Evolutionary conservation across 2,113 vertebrate genomes (phyloP).

Genomic region (Riparia riparia): DNA sequence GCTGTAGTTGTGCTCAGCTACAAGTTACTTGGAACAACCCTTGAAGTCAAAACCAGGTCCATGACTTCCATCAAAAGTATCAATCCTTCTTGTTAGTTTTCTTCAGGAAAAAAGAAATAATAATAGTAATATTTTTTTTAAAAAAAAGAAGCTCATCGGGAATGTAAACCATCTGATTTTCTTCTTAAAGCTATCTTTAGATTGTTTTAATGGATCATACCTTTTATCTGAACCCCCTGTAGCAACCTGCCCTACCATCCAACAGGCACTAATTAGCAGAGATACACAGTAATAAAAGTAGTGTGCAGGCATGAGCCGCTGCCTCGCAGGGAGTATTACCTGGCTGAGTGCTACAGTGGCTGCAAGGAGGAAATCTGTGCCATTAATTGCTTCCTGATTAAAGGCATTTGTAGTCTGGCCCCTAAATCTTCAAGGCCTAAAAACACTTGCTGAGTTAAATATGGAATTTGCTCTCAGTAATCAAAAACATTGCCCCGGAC

Average conservation of each 20-base stretch:
- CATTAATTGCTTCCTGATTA: constrained; percentile 52
- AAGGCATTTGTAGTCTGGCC: constrained; percentile 7
- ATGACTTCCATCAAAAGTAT: not conserved
- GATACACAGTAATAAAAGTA: not conserved
- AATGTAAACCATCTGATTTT: not conserved
- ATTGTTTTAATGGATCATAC: not conserved
- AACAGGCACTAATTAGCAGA: constrained; percentile 27
- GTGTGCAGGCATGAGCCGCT: not conserved
- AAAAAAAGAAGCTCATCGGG: not conserved
- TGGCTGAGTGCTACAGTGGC: not conserved
- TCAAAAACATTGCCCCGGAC: not conserved
- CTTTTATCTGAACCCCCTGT: not conserved
- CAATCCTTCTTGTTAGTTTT: not conserved
- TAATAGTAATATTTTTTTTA: not conserved
- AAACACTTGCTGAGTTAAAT: not conserved
- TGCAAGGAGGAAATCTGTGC: constrained; percentile 32
- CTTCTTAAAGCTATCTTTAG: not conserved
- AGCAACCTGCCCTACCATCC: not conserved
- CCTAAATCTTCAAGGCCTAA: constrained; percentile 3
- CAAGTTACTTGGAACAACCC: not conserved
- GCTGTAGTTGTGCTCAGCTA: rapidly evolving
- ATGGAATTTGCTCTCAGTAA: not conserved
- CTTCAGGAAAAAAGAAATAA: not conserved
- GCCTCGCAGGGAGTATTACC: not conserved
- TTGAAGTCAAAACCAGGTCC: not conserved